A percentile compares a stretch with the other conserved stretches of the same genome.
Conservation (phyloP, 37 sponge, comb jelly and placozoan species). For the Diacarnus erythraeanus region DNA sequence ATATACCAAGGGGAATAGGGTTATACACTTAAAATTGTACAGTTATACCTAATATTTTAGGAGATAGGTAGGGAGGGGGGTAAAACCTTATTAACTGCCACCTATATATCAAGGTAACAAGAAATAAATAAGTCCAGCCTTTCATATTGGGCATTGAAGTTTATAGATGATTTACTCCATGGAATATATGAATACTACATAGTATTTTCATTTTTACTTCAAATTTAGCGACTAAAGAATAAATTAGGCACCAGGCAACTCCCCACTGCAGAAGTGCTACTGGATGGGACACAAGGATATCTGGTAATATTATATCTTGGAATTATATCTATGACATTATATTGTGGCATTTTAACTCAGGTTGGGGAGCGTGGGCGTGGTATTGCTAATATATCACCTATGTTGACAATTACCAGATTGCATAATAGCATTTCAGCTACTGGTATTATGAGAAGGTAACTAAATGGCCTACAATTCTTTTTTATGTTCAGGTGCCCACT, state of each 20-base stretch:
- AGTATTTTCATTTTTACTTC: conserved; percentile 27
- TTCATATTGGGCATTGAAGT: too few relatives aligned
- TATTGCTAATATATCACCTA: conserved; percentile 71
- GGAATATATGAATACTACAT: too few relatives aligned
- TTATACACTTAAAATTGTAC: too few relatives aligned
- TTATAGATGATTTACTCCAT: too few relatives aligned
- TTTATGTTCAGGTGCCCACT: background rate
- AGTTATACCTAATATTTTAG: too few relatives aligned
- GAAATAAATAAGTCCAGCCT: background rate
- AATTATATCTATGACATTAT: background rate
- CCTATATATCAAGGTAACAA: too few relatives aligned
- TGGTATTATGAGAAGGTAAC: conserved; percentile 72
- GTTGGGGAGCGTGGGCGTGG: conserved; percentile 67
- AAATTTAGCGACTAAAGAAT: conserved; percentile 84
- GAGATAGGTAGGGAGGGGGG: too few relatives aligned
- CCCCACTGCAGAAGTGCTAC: conserved; percentile 92
- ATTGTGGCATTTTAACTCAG: conserved; percentile 8
- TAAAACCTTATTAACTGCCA: too few relatives aligned
- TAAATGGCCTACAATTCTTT: background rate
- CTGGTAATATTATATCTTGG: conserved; percentile 18
- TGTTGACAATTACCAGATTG: conserved; percentile 89
- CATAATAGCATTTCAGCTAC: conserved; percentile 85
- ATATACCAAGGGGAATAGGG: too few relatives aligned
- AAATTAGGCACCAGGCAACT: conserved; percentile 96
- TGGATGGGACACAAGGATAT: conserved; percentile 76